Evolutionary conservation across 1,140 invertebrate species (phyloP).

Genomic region (Choristoneura fumiferana): DNA sequence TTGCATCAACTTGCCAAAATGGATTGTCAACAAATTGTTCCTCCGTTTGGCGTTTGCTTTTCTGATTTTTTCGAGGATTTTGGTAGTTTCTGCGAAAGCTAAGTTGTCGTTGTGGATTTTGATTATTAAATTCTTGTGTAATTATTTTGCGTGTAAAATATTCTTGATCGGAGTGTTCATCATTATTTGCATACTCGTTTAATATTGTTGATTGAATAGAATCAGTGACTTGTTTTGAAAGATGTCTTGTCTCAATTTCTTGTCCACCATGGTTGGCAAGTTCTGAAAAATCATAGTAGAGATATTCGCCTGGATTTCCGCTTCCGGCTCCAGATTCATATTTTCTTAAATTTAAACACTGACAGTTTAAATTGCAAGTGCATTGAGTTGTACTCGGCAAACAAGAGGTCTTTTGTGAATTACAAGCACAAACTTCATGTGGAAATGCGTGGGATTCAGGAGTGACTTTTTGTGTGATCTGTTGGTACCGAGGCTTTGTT

Average conservation of each 20-base stretch:
- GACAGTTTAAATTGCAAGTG: slow-evolving; percentile 37
- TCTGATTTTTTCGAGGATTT: slow-evolving; percentile 20
- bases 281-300: not conserved
- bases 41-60: slow-evolving; percentile 39
- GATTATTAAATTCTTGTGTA: not conserved
- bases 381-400: slow-evolving; percentile 24
- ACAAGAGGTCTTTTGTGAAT: slow-evolving; percentile 25
- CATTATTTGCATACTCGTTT: not conserved
- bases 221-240: not conserved
- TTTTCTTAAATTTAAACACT: slow-evolving; percentile 29
- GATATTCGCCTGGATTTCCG: not conserved
- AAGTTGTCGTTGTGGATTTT: not conserved
- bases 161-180: not conserved
- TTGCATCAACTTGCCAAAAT: slow-evolving; percentile 59
- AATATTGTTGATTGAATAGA: not conserved
- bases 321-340: not conserved
- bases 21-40: slow-evolving; percentile 42
- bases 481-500: not conserved
- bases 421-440: slow-evolving; percentile 35
- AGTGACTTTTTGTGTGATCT: no score
- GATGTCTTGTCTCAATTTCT: not conserved
- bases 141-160: not conserved
- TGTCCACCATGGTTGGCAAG: not conserved
- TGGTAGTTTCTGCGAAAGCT: not conserved
- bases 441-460: no score